A percentile compares a stretch with the other conserved stretches of the same genome.
Conservation (phyloP, 92 coral and sea anemone species). For the Epizoanthus scotinus region DNA sequence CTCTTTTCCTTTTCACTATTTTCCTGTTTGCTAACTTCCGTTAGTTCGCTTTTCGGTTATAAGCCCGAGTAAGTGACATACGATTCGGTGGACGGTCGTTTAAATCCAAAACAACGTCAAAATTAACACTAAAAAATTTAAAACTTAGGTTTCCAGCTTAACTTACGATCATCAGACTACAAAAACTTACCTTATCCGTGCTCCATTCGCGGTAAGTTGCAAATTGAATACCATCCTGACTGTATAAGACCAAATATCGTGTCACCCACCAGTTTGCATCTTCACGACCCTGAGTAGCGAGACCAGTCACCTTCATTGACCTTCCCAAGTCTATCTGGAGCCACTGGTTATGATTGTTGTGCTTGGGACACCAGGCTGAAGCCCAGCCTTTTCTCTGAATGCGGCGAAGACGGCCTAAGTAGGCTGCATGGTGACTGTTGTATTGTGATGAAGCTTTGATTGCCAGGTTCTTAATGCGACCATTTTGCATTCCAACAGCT, state of each 20-base stretch:
- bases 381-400: conserved; percentile 43
- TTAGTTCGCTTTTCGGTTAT: too few relatives aligned
- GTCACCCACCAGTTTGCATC: conserved; percentile 56
- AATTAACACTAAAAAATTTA: too few relatives aligned
- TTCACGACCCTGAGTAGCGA: conserved; percentile 66
- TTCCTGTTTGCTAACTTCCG: too few relatives aligned
- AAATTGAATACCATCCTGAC: conserved; percentile 42
- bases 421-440: conserved; percentile 55
- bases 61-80: too few relatives aligned
- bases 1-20: too few relatives aligned
- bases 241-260: conserved; percentile 46
- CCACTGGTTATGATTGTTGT: conserved; percentile 56
- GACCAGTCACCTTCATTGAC: conserved; percentile 53
- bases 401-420: conserved; percentile 72
- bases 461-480: conserved; percentile 56
- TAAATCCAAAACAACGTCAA: too few relatives aligned
- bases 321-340: conserved; percentile 58
- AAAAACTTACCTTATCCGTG: conserved; percentile 42
- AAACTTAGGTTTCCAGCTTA: too few relatives aligned
- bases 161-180: too few relatives aligned
- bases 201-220: conserved; percentile 49
- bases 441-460: conserved; percentile 71
- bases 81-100: too few relatives aligned
- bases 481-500: conserved; percentile 73
- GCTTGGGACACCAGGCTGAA: conserved; percentile 63